Base-by-base conservation (phyloP, 2,113 vertebrate genomes). In the Scophthalmus maximus region DNA sequence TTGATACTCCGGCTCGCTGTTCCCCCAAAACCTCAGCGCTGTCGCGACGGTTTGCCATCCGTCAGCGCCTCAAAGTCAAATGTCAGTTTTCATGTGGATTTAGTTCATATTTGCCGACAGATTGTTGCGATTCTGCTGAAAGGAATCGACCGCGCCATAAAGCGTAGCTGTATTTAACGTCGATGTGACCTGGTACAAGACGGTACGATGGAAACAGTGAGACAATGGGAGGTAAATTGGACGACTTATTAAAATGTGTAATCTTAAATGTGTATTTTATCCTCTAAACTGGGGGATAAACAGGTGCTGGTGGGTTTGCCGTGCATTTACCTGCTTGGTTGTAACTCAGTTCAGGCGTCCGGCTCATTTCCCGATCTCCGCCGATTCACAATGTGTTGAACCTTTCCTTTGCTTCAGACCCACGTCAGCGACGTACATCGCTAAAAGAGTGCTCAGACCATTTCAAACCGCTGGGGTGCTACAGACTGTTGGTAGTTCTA, bases 401-500 rank as follows among this genome's bases (percentile, higher is more conserved):
- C 3, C 3, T 26, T 76, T 34, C n/a, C 27, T 52, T 20, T 38
- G 5, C 34, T 53, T 61, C 38, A 27, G 51, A 74, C 63, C 12
- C 49, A 29, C 6, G 2, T 10, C 22, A 12, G 4, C 47, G 30
- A 30, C 12, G 20, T 25, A 23, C 34, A 1, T 12, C n/a, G 32
- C 10, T 46, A 18, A n/a, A 17, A 47, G 49, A 65, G 17, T 44
- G 2, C 18, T 38, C 0, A 2, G 20, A 27, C 29, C 8, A 2
- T 58, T 62, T 51, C 47, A 65, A 34, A 51, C 36, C 34, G 9
- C 20, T 25, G 20, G 15, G 6, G n/a, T n/a, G n/a, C n/a, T 34
- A 4, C 55, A 17, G 2, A 49, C 68, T n/a, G n/a, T 15, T 15
- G 40, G 38, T 20, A 47, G 52, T 73, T 75, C n/a, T 63, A 55